Evolutionary conservation across 2,113 vertebrate species (phyloP), one percentile per base, ranked within the genome.

Genomic region (Turdus rufiventris): DNA sequence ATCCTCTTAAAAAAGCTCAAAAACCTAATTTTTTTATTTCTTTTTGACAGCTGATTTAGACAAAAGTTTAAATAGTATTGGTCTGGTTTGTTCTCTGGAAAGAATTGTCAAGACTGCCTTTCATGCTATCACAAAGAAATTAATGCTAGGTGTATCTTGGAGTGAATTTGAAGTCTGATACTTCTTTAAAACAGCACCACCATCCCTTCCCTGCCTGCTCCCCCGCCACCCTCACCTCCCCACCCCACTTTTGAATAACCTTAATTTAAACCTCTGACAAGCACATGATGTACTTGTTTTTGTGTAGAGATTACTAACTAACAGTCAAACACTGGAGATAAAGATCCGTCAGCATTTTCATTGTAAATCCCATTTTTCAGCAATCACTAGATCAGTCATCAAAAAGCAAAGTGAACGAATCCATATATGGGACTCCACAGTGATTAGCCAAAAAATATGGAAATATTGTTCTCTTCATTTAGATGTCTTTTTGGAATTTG

Each of bases 341-440:
- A 84, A 86, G 51, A 60, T 79, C 84, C 70, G 81, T 95, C 93
- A 95, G 91, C 96, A 18, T 89, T 94, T 95, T 81, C 50, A 51
- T 82, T 94, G 70, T 94, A 89, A 89, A 89, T 73, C 65, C 48
- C 29, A 18, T 91, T 95, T 93, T 89, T 81, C 81, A 94, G 66
- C 65, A 65, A 21, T 84, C 80, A n/a, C 18, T 50, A 54, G 45
- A 87, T 74, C 56, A 85, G 45, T 91, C 77, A 72, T 25, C 2
- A 2, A 29, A 94, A 86, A 89, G 6, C 18, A 65, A 77, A 70
- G 31, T 0, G 0, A 83, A n/a, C 6, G 2, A 80, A 77, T 66
- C 51, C 14, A 1, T 77, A 18, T 56, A 63, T 83, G 62, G 54
- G 20, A 53, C 33, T 92, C 16, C 23, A 76, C 26, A 54, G n/a